These are phyloP conservation scores for Hypotaenidia philippensis DNA, from an alignment of 2,797 vertebrate genomes.

Conservation along the genomic window DNA sequence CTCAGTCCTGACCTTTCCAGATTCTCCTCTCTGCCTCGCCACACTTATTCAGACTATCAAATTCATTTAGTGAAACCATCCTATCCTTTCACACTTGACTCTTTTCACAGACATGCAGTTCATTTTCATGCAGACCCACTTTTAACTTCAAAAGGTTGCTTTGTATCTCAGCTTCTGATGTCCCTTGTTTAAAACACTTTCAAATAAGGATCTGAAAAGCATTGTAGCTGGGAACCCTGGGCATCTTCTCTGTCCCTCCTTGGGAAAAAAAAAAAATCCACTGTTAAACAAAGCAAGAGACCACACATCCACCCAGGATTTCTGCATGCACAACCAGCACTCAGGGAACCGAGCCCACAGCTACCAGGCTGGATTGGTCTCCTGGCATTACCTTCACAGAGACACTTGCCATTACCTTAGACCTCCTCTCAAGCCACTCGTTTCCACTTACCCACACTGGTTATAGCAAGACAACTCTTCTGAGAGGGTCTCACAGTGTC, in stretches of 20 bases:
- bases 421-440: not conserved
- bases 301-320: not conserved
- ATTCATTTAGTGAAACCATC: conserved; percentile 78
- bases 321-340: not conserved
- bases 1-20: conserved; percentile 76
- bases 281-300: conserved; percentile 8
- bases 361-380: not conserved
- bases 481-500: not conserved
- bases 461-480: not conserved
- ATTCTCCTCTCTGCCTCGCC: conserved; percentile 71
- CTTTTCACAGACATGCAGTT: conserved; percentile 75
- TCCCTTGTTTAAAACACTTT: conserved; percentile 74
- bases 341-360: not conserved
- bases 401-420: not conserved
- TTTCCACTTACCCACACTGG: not conserved
- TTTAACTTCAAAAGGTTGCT: conserved; percentile 79
- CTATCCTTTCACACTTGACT: conserved; percentile 78
- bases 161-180: conserved; percentile 70
- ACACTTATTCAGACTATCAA: conserved; percentile 78
- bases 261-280: not conserved
- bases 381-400: not conserved
- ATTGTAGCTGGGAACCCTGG: not conserved
- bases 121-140: conserved; percentile 78
- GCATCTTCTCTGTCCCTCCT: not conserved
- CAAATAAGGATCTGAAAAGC: conserved; percentile 55